phyloP scores from a whole-genome alignment of 37 sponge, comb jelly and placozoan genomes.

The Tethya wilhelma region DNA sequence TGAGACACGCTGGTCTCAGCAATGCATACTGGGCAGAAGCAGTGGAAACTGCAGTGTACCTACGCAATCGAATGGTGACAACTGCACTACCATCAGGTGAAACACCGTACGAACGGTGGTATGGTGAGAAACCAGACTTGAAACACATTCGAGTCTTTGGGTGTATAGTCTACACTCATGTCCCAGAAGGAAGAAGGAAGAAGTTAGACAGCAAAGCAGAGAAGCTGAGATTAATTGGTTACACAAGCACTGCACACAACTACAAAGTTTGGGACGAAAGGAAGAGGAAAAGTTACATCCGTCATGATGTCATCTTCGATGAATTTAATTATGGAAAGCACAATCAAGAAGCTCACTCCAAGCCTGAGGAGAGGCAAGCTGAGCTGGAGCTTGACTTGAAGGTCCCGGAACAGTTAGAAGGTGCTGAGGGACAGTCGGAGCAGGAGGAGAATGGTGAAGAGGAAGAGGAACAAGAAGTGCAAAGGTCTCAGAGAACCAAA shows the following conservation, averaged over 20 bases:
- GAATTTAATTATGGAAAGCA: constrained; percentile 13
- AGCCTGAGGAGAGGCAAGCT: too few relatives aligned
- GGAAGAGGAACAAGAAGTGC: not conserved
- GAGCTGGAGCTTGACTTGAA: too few relatives aligned
- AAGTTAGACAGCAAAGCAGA: constrained; percentile 47
- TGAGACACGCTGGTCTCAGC: constrained; percentile 48
- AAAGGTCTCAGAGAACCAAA: not conserved
- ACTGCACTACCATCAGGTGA: not conserved
- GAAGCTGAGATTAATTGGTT: constrained; percentile 43
- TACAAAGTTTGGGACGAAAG: constrained; percentile 16
- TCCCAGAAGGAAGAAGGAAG: constrained; percentile 26
- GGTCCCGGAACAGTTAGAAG: too few relatives aligned
- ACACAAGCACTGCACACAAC: constrained; percentile 20
- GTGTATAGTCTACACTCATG: constrained; percentile 35
- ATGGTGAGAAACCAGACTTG: constrained; percentile 42
- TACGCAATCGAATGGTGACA: constrained; percentile 37
- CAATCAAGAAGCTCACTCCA: too few relatives aligned
- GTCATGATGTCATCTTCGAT: constrained; percentile 26
- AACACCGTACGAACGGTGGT: constrained; percentile 44
- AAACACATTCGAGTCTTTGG: constrained; percentile 54
- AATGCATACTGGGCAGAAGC: constrained; percentile 67
- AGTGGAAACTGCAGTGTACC: constrained; percentile 46
- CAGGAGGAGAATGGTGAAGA: not conserved
- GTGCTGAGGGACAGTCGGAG: not conserved
- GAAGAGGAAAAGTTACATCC: not conserved